Evolutionary conservation across 2,888 invertebrate genomes (phyloP).

Genomic region (Crematogaster levior): DNA sequence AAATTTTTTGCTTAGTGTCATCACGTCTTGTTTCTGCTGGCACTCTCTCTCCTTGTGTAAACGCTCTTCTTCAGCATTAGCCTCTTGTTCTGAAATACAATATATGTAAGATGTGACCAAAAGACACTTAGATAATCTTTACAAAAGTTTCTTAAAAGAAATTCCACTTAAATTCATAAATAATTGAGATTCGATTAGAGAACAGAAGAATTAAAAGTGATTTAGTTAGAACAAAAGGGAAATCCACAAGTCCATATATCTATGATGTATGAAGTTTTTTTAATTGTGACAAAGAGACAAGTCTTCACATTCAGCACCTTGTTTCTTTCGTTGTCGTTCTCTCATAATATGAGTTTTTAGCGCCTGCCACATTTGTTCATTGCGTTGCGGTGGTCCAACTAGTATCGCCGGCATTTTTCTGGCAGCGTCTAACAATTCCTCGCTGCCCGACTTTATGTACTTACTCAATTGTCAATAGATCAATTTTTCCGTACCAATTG

Average conservation of each 20-base stretch:
- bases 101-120: background rate
- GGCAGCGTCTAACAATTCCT: background rate
- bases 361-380: constrained; percentile 94
- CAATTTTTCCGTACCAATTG: background rate
- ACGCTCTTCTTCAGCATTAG: constrained; percentile 95
- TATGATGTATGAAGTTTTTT: background rate
- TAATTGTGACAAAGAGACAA: background rate
- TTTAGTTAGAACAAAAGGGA: background rate
- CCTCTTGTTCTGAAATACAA: constrained; percentile 93
- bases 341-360: constrained; percentile 94
- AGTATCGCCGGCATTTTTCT: constrained; percentile 81
- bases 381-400: constrained; percentile 80
- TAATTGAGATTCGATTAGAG: no score
- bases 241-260: no score
- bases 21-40: constrained; percentile 96
- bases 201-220: no score
- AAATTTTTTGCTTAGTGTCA: constrained; percentile 96
- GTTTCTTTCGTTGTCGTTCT: constrained; percentile 94
- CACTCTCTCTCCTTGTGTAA: constrained; percentile 95
- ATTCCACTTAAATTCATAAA: background rate
- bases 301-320: constrained; percentile 87
- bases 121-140: background rate
- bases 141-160: background rate
- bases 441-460: background rate
- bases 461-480: background rate